Conservation (phyloP, 1,140 invertebrate genomes). For the Stenopsyche tienmushanensis region DNA sequence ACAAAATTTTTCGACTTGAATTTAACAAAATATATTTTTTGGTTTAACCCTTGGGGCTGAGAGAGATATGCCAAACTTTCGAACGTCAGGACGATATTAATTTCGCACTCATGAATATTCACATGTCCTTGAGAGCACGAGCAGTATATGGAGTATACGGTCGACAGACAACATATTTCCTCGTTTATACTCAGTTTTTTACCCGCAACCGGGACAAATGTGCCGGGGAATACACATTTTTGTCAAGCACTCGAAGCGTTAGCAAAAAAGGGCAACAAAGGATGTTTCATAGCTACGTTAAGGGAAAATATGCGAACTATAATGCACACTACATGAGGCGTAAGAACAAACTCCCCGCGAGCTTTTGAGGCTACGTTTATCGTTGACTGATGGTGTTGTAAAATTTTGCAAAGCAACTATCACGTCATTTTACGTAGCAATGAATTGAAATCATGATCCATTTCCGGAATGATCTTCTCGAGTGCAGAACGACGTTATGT, state of each 20-base stretch:
- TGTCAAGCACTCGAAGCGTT: neutral
- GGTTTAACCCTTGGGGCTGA: no score
- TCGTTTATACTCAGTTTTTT: neutral
- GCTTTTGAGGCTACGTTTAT: constrained; percentile 10
- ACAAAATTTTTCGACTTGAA: no score
- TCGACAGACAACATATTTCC: neutral
- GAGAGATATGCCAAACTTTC: no score
- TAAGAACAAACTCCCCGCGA: neutral
- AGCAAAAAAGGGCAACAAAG: neutral
- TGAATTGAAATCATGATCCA: neutral
- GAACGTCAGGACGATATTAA: neutral
- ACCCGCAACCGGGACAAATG: constrained; percentile 5
- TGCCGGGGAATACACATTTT: neutral
- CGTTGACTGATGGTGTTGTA: neutral
- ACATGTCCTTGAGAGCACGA: neutral
- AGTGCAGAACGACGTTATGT: neutral
- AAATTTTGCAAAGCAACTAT: neutral
- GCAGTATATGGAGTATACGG: neutral
- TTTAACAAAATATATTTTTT: no score
- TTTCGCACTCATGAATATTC: neutral
- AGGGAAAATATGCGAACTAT: constrained; percentile 17
- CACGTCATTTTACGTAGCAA: neutral
- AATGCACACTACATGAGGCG: constrained; percentile 5
- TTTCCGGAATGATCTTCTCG: neutral
- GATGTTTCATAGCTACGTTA: constrained; percentile 25